Conservation (phyloP, 2,113 vertebrate genomes). For the Clinocottus analis region DNA sequence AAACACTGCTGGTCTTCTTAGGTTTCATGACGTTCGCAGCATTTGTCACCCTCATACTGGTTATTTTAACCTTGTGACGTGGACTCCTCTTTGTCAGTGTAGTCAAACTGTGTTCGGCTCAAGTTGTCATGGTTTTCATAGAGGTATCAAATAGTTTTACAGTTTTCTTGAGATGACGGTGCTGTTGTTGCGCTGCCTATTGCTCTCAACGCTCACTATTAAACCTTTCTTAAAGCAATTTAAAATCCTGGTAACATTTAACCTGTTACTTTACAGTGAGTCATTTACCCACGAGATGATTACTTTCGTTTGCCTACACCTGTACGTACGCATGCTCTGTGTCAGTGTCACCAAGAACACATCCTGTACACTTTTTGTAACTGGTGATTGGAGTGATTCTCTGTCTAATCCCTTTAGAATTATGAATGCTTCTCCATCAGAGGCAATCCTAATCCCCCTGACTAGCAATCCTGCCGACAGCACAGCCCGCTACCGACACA, state of each 20-base stretch:
- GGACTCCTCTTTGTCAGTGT: slow-evolving; percentile 3
- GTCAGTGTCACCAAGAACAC: slow-evolving; percentile 24
- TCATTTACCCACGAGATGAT: background rate
- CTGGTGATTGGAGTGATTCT: slow-evolving; percentile 45
- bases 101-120: background rate
- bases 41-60: slow-evolving; percentile 7
- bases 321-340: background rate
- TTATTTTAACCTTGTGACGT: slow-evolving; percentile 27
- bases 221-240: background rate
- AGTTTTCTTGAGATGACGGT: background rate
- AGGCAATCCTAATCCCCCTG: slow-evolving; percentile 61
- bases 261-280: background rate
- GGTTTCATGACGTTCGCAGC: background rate
- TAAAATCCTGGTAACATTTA: background rate
- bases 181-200: background rate
- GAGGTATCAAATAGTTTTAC: background rate
- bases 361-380: slow-evolving; percentile 40
- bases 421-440: slow-evolving; percentile 58
- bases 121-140: background rate
- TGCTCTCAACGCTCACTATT: background rate
- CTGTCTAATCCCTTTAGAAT: slow-evolving; percentile 65
- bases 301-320: background rate
- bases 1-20: background rate
- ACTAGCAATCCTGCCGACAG: slow-evolving; percentile 52
- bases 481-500: slow-evolving; percentile 23